phyloP scores from a whole-genome alignment of 1,140 invertebrate genomes.

The Habropoda laboriosa region DNA sequence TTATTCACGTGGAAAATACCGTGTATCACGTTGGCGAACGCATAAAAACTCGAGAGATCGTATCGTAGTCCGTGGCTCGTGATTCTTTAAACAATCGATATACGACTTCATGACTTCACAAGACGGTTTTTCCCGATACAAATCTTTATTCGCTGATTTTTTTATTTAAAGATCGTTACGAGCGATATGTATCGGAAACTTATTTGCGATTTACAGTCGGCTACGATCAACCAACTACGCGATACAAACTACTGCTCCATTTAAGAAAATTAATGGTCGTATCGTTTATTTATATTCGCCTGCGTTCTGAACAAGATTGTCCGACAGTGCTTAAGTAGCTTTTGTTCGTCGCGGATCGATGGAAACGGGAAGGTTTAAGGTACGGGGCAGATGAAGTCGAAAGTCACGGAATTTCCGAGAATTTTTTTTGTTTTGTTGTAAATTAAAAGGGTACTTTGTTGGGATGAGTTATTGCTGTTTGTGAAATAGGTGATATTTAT shows the following conservation, averaged over 20 bases:
- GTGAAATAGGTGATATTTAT: neutral
- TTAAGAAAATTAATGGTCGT: slow-evolving; percentile 26
- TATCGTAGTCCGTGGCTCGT: slow-evolving; percentile 18
- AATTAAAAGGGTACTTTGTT: neutral
- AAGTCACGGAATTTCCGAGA: neutral
- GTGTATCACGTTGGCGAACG: neutral
- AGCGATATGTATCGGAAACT: slow-evolving; percentile 22
- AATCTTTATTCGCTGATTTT: slow-evolving; percentile 45
- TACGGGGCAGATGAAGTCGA: neutral
- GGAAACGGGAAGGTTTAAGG: neutral
- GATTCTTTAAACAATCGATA: slow-evolving; percentile 42
- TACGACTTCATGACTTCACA: slow-evolving; percentile 24
- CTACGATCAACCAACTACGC: neutral
- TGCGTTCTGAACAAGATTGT: neutral
- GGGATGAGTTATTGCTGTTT: neutral
- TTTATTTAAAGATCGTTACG: slow-evolving; percentile 38
- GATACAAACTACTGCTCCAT: slow-evolving; percentile 8
- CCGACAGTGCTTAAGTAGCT: neutral
- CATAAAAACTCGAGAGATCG: slow-evolving; percentile 24
- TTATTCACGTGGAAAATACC: slow-evolving; percentile 20
- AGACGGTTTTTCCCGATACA: slow-evolving; percentile 46
- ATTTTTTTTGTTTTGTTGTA: neutral
- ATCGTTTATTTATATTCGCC: slow-evolving; percentile 7
- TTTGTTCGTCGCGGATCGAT: neutral
- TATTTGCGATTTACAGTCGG: slow-evolving; percentile 18